Evolutionary conservation across 2,797 vertebrate species (phyloP).

Genomic region (Rachycentron canadum): DNA sequence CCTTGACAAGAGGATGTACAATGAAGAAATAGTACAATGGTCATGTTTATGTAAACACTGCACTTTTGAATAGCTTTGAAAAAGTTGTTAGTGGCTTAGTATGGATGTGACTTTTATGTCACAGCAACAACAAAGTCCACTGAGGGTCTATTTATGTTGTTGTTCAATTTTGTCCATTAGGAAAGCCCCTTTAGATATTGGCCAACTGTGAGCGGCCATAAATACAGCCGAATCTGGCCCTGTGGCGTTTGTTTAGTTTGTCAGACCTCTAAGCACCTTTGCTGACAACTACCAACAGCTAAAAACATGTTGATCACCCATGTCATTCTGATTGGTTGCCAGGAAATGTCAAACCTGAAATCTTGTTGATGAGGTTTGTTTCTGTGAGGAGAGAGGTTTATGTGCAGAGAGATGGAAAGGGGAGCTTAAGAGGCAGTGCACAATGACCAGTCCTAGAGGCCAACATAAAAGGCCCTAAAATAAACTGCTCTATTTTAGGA

Average conservation of each 20-base stretch:
- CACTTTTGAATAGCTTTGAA: neutral
- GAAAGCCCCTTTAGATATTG: neutral
- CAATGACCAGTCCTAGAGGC: slow-evolving; percentile 68
- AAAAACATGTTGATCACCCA: slow-evolving; percentile 46
- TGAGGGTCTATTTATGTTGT: neutral
- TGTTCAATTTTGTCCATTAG: neutral
- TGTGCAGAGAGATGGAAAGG: neutral
- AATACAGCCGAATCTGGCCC: slow-evolving; percentile 13
- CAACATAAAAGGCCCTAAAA: slow-evolving; percentile 87
- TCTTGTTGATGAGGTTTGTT: slow-evolving; percentile 48
- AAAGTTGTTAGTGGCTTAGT: neutral
- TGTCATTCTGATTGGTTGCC: slow-evolving; percentile 34
- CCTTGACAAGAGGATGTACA: neutral
- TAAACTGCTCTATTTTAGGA: slow-evolving; percentile 89
- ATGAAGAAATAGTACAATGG: neutral
- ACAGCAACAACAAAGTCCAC: neutral
- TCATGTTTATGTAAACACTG: neutral
- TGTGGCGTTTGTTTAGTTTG: slow-evolving; percentile 24
- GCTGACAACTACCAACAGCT: slow-evolving; percentile 43
- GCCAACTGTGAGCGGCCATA: slow-evolving; percentile 16
- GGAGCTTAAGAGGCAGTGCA: slow-evolving; percentile 48
- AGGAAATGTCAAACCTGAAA: slow-evolving; percentile 47
- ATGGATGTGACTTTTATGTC: neutral
- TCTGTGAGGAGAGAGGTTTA: slow-evolving; percentile 32
- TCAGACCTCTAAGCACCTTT: slow-evolving; percentile 26